Conservation (phyloP, 2,888 invertebrate species). For the Lasiommata megera region DNA sequence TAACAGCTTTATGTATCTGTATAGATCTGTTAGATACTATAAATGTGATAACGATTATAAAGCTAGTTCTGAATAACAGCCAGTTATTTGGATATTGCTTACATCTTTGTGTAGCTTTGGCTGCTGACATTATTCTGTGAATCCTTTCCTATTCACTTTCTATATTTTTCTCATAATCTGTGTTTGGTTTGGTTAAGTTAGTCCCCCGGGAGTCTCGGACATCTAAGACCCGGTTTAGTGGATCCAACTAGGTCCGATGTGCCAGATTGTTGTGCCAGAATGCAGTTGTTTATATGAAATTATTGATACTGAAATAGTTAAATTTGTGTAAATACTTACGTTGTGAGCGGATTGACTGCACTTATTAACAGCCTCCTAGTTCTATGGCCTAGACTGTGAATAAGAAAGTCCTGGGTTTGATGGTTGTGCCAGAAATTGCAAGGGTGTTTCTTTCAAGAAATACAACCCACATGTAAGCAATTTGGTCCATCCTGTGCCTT, state of each 20-base stretch:
- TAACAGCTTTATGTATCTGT: too few relatives aligned
- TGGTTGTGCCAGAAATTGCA: too few relatives aligned
- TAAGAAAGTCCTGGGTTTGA: too few relatives aligned
- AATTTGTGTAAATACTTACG: background rate
- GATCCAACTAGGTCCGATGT: conserved; percentile 30
- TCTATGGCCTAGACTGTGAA: background rate
- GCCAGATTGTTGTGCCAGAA: conserved; percentile 32
- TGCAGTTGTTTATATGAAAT: background rate
- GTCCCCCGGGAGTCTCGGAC: conserved; percentile 19
- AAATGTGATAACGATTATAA: too few relatives aligned
- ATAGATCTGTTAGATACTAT: too few relatives aligned
- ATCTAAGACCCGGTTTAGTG: conserved; percentile 33
- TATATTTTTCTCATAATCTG: background rate
- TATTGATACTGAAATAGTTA: background rate
- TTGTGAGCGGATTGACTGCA: background rate
- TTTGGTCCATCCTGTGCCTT: too few relatives aligned
- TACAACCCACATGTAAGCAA: too few relatives aligned
- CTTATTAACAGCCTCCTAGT: background rate
- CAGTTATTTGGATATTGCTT: too few relatives aligned
- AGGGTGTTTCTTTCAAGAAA: too few relatives aligned
- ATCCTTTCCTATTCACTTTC: background rate
- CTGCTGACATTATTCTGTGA: too few relatives aligned
- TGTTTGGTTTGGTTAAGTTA: conserved; percentile 15
- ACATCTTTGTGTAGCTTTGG: too few relatives aligned
- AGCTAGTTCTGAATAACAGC: too few relatives aligned